These are phyloP conservation scores for Eupithecia subumbrata DNA, from an alignment of 2,888 invertebrate genomes.

Conservation along the genomic window DNA sequence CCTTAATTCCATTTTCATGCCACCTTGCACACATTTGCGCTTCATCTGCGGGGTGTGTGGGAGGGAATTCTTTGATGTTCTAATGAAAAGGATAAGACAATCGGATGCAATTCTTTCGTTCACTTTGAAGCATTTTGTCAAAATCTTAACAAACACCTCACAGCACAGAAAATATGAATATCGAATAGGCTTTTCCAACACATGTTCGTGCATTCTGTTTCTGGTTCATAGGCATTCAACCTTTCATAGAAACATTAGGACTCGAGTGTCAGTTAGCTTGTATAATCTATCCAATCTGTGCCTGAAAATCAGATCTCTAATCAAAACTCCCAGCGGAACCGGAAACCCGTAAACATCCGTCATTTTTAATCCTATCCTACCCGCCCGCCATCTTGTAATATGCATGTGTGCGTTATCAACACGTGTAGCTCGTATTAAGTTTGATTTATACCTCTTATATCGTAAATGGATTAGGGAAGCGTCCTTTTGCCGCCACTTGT, in stretches of 20 bases:
- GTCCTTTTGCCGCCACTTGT: conserved; percentile 53
- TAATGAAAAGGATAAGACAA: conserved; percentile 26
- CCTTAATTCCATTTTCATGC: conserved; percentile 83
- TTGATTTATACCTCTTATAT: conserved; percentile 84
- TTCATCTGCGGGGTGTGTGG: conserved; percentile 61
- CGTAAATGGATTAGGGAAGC: conserved; percentile 82
- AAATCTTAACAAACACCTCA: not conserved
- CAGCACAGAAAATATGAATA: not conserved
- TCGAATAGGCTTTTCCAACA: not conserved
- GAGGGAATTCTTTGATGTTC: conserved; percentile 40
- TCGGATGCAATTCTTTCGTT: conserved; percentile 14
- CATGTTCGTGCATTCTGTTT: not conserved
- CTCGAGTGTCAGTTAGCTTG: not conserved
- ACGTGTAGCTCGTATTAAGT: conserved; percentile 82
- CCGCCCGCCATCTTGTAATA: conserved; percentile 54
- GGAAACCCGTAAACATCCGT: conserved; percentile 57
- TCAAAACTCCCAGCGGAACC: conserved; percentile 30
- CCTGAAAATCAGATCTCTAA: conserved; percentile 4
- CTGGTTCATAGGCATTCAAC: not conserved
- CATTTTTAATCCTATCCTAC: conserved; percentile 61
- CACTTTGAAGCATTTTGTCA: not conserved
- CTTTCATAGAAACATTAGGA: not conserved
- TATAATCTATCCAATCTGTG: not conserved
- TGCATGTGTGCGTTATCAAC: conserved; percentile 70
- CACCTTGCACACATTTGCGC: conserved; percentile 80